Base-by-base conservation (phyloP, 2,113 vertebrate species). In the Eclectus roratus region DNA sequence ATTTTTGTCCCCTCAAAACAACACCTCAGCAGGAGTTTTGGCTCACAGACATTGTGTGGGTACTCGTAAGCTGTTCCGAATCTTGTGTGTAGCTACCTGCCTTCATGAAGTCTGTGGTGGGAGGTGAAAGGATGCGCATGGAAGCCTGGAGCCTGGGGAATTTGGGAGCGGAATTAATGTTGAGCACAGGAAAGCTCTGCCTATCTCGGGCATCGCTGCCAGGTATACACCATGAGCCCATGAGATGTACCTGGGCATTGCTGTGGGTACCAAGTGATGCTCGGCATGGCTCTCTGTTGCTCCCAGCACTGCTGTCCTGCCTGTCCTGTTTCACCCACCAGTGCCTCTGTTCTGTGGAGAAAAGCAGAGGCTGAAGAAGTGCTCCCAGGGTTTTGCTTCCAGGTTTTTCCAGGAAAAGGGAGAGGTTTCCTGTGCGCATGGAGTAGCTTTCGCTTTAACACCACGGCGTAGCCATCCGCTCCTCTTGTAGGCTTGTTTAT, bases 71-170 rank as follows among this genome's bases (percentile, higher is more conserved):
- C 21, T 8, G 0, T 49, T 70, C 1, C 5, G 29, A 31, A 19
- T 20, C 50, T 10, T n/a, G 43, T 11, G 5, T 20, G n/a, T 27
- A 46, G 55, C 60, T 74, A 47, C 25, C 56, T 80, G 64, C 50
- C 20, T 73, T 70, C 37, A 21, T 1, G 0, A 43, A n/a, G 72
- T 33, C 39, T 61, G 14, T 2, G 2, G 29, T n/a, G 49, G 35
- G n/a, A 78, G 43, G 35, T 33, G 37, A 52, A 78, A 43, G 47
- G 47, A 33, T 16, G 20, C 28, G 33, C 2, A 6, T 6, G 14
- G 58, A 24, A 65, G 49, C 13, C 0, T 1, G 41, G n/a, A 76
- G 18, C 16, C 4, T 1, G 15, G 24, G 19, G 5, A 1, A 0
- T 39, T 60, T 47, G 64, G 35, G 47, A 43, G 14, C 43, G 39